Evolutionary conservation across 1,140 invertebrate genomes (phyloP).

Genomic region (Bombus consobrinus): DNA sequence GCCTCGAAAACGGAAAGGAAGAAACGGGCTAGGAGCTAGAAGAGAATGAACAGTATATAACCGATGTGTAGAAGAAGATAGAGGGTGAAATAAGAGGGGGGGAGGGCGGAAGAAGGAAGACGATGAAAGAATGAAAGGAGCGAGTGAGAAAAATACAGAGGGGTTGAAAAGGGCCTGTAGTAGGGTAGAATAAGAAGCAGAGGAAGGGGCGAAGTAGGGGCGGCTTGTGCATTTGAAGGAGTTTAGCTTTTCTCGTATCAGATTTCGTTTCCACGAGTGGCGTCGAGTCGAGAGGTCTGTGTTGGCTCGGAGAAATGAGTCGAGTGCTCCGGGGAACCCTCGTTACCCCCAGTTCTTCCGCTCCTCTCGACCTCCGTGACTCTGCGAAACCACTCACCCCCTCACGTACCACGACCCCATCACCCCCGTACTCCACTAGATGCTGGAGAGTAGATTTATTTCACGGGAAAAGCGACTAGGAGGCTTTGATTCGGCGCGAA

Average conservation of each 20-base stretch:
- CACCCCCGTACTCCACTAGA: constrained; percentile 8
- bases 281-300: constrained; percentile 75
- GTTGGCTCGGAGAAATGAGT: constrained; percentile 77
- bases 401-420: neutral
- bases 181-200: constrained; percentile 24
- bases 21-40: constrained; percentile 27
- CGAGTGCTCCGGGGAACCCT: constrained; percentile 70
- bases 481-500: constrained; percentile 20
- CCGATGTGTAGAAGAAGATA: neutral
- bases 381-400: constrained; percentile 4
- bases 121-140: neutral
- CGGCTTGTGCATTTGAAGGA: constrained; percentile 75
- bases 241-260: constrained; percentile 79
- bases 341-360: constrained; percentile 27
- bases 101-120: neutral
- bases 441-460: constrained; percentile 58
- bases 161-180: constrained; percentile 29
- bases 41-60: constrained; percentile 37
- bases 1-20: constrained; percentile 48
- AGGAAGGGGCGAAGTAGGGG: constrained; percentile 45
- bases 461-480: constrained; percentile 16
- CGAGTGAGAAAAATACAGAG: constrained; percentile 14
- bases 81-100: neutral
- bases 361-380: constrained; percentile 44
- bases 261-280: constrained; percentile 76